These are phyloP conservation scores for Mobula birostris DNA, from an alignment of 2,113 vertebrate genomes.

Conservation along the genomic window DNA sequence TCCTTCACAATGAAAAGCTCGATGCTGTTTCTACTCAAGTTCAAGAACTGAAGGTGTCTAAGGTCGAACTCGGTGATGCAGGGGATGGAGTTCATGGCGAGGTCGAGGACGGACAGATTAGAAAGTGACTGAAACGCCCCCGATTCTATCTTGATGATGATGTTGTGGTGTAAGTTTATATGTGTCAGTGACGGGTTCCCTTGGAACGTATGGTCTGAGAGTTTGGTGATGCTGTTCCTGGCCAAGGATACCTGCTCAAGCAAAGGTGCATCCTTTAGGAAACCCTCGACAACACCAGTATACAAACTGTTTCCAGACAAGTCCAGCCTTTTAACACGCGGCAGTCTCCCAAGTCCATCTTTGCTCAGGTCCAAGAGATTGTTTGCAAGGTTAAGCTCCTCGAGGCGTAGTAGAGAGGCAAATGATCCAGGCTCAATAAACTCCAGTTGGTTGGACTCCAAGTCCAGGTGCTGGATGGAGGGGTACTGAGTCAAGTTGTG, in stretches of 20 bases:
- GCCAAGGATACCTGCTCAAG: constrained; percentile 70
- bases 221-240: constrained; percentile 78
- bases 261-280: constrained; percentile 65
- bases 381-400: constrained; percentile 71
- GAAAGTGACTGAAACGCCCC: constrained; percentile 74
- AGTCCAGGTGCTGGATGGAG: constrained; percentile 63
- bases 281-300: constrained; percentile 67
- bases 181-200: constrained; percentile 56
- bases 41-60: constrained; percentile 64
- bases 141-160: constrained; percentile 87
- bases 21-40: constrained; percentile 87
- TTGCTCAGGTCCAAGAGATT: constrained; percentile 64
- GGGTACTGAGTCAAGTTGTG: constrained; percentile 57
- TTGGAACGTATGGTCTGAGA: constrained; percentile 63
- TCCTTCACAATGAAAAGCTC: constrained; percentile 67
- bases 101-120: constrained; percentile 70
- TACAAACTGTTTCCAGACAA: constrained; percentile 80
- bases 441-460: constrained; percentile 73
- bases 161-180: constrained; percentile 81
- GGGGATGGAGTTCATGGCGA: constrained; percentile 87
- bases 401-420: constrained; percentile 58
- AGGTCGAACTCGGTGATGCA: constrained; percentile 89
- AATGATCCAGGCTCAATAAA: constrained; percentile 74
- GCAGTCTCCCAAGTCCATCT: constrained; percentile 59
- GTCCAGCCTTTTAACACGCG: constrained; percentile 65